Conservation (phyloP, 2,797 vertebrate genomes). For the Notolabrus celidotus region DNA sequence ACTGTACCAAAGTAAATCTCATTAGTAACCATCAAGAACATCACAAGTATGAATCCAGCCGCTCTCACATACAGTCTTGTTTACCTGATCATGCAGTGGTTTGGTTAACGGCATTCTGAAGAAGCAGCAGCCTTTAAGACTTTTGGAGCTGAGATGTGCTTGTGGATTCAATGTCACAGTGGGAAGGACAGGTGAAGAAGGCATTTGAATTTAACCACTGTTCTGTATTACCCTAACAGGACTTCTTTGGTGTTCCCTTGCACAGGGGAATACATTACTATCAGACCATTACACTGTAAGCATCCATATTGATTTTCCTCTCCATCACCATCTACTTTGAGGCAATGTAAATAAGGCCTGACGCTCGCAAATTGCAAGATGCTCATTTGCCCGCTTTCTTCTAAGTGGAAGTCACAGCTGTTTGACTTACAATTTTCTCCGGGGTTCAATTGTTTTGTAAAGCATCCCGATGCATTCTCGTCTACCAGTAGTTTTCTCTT, state of each 20-base stretch:
- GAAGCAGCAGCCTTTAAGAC: conserved; percentile 35
- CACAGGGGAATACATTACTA: conserved; percentile 67
- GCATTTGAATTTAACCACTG: conserved; percentile 32
- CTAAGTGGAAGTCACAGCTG: conserved; percentile 69
- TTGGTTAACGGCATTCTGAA: conserved; percentile 62
- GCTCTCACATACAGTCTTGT: conserved; percentile 17
- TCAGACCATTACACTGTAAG: conserved; percentile 68
- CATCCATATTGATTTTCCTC: conserved; percentile 72
- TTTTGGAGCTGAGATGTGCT: conserved; percentile 35
- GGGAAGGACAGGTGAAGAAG: conserved; percentile 41
- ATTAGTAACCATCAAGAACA: conserved; percentile 39
- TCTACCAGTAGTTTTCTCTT: conserved; percentile 42
- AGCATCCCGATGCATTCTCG: conserved; percentile 57
- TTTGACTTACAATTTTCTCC: conserved; percentile 74
- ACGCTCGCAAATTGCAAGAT: conserved; percentile 61
- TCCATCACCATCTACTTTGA: conserved; percentile 66
- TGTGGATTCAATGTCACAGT: conserved; percentile 60
- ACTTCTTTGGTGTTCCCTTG: conserved; percentile 29
- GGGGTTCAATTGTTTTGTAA: conserved; percentile 60
- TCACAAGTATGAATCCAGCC: conserved; percentile 27
- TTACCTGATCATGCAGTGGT: neutral
- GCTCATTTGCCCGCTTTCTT: conserved; percentile 52
- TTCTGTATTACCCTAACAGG: conserved; percentile 49
- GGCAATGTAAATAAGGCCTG: conserved; percentile 75
- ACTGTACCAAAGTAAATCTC: conserved; percentile 15